Conservation (phyloP, 2,113 vertebrate species). For the Mionectes macconnelli region DNA sequence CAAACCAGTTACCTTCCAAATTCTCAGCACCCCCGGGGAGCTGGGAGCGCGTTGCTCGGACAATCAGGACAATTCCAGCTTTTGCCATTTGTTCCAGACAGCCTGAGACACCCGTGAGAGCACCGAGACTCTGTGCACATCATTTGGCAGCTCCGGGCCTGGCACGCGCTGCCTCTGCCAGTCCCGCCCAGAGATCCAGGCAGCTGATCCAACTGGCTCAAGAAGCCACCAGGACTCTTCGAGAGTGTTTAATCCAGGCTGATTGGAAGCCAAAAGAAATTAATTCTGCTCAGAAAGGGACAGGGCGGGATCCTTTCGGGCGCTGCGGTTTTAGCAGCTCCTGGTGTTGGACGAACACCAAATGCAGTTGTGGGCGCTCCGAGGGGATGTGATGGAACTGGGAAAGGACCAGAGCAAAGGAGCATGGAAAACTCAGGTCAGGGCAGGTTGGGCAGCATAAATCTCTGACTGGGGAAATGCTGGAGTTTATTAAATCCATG, state of each 20-base stretch:
- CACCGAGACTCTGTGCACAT: constrained; percentile 15
- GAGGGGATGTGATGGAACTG: not conserved
- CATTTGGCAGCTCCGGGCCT: constrained; percentile 19
- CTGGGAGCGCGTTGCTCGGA: constrained; percentile 14
- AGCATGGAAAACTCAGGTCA: not conserved
- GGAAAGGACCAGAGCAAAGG: not conserved
- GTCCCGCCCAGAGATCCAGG: constrained; percentile 41
- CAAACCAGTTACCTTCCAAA: constrained; percentile 4
- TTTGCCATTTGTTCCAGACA: constrained; percentile 39
- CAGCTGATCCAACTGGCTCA: constrained; percentile 48
- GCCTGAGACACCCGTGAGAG: constrained; percentile 5
- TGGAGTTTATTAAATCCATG: not conserved
- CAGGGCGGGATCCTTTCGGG: not conserved
- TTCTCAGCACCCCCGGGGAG: not conserved
- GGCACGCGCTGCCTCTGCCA: constrained; percentile 32
- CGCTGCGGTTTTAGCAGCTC: not conserved
- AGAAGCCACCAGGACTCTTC: constrained; percentile 25
- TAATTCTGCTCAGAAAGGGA: not conserved
- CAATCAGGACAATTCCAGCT: constrained; percentile 31
- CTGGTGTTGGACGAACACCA: not conserved
- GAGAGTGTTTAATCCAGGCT: constrained; percentile 15
- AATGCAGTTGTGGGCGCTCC: fast-evolving
- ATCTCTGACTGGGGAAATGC: not conserved
- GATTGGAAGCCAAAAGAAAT: not conserved
- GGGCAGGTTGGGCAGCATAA: not conserved